Conservation (phyloP, 2,113 vertebrate genomes). For the Micromys minutus region DNA sequence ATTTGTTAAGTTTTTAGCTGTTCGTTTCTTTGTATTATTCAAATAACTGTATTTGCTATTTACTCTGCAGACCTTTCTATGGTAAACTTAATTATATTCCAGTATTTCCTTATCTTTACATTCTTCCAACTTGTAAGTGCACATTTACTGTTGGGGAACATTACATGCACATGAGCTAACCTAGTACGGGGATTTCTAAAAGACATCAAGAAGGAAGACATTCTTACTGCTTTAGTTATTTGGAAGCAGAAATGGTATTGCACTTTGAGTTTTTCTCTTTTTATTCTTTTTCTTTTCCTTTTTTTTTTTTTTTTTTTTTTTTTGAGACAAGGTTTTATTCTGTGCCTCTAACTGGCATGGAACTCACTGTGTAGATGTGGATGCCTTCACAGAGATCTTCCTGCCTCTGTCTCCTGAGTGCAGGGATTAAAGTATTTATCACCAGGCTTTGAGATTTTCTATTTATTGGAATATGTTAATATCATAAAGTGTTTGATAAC, state of each 20-base stretch:
- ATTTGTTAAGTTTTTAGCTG: conserved; percentile 11
- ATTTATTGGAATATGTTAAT: background rate
- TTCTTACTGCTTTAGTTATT: conserved; percentile 49
- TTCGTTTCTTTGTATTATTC: conserved; percentile 40
- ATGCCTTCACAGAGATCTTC: too few relatives aligned
- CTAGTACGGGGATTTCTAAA: background rate
- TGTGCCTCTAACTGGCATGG: too few relatives aligned
- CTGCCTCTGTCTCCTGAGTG: too few relatives aligned
- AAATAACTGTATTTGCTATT: background rate
- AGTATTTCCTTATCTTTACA: background rate
- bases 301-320: background rate
- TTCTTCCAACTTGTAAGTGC: background rate
- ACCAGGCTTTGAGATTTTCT: background rate
- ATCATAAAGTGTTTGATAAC: conserved; percentile 18
- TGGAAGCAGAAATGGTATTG: conserved; percentile 3
- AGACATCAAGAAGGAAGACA: background rate
- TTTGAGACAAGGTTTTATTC: too few relatives aligned
- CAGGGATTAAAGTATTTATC: too few relatives aligned
- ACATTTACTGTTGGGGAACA: background rate
- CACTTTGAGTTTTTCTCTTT: conserved; percentile 17
- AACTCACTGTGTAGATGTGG: too few relatives aligned
- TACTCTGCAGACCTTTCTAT: conserved; percentile 28
- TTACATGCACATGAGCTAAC: background rate
- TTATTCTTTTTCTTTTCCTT: background rate
- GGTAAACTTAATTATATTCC: conserved; percentile 1